A percentile compares a stretch with the other conserved stretches of the same genome.
These are phyloP conservation scores for Hyperopisus bebe DNA, from an alignment of 2,113 vertebrate genomes.

Conservation along the genomic window DNA sequence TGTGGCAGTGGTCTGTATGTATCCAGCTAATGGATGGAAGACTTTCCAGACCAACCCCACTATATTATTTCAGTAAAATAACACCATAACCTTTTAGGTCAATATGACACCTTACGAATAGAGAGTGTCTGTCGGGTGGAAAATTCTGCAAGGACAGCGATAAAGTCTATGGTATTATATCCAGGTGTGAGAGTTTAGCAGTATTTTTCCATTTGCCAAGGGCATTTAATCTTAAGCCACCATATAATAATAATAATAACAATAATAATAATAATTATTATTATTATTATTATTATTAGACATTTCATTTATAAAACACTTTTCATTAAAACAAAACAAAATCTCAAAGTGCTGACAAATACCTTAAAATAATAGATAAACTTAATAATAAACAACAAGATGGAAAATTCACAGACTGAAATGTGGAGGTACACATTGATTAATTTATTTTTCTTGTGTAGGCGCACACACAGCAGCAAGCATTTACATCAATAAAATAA, in stretches of 20 bases:
- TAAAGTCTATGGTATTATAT: background rate
- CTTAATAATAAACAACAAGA: background rate
- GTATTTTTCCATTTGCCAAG: background rate
- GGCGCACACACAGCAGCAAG: too few species aligned
- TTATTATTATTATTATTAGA: too few species aligned
- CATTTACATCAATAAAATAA: too few species aligned
- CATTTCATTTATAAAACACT: too few species aligned
- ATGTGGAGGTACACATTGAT: too few species aligned
- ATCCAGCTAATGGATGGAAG: background rate
- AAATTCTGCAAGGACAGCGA: background rate
- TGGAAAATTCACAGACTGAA: too few species aligned
- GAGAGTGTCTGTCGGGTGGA: background rate
- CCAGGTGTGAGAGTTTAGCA: background rate
- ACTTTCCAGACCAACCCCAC: background rate
- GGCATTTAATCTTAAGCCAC: background rate
- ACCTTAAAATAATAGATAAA: background rate
- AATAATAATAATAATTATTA: too few species aligned
- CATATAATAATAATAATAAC: background rate
- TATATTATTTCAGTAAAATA: background rate
- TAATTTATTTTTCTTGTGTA: too few species aligned
- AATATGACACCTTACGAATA: background rate
- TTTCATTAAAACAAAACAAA: background rate
- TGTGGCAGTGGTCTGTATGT: background rate
- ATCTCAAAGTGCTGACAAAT: too few species aligned
- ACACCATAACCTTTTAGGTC: background rate